These are phyloP conservation scores for Epicampocera succincta DNA, from an alignment of 2,888 invertebrate genomes.

Conservation along the genomic window DNA sequence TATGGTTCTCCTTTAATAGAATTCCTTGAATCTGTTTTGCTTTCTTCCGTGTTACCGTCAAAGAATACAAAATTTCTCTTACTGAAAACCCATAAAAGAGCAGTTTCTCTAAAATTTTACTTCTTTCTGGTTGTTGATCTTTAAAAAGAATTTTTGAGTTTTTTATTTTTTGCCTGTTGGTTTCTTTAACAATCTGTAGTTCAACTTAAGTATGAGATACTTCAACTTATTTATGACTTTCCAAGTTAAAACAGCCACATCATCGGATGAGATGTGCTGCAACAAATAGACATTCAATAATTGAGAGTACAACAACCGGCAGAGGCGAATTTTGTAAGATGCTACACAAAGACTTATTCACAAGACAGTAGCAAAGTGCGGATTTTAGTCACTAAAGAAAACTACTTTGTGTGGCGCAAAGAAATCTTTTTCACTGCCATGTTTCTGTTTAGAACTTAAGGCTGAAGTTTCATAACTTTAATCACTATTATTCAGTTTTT, in stretches of 20 bases:
- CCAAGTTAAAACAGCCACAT: conserved; percentile 52
- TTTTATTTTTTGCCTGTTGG: background rate
- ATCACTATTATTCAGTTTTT: too few species aligned
- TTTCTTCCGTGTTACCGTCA: conserved; percentile 9
- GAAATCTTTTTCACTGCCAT: too few species aligned
- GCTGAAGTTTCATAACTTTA: too few species aligned
- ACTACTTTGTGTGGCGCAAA: too few species aligned
- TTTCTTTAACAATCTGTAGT: conserved; percentile 52
- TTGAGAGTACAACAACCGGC: background rate
- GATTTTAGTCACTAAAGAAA: too few species aligned
- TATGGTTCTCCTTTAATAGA: background rate
- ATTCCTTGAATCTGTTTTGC: conserved; percentile 19
- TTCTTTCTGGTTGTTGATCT: conserved; percentile 35
- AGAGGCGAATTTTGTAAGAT: background rate
- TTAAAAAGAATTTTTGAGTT: conserved; percentile 18
- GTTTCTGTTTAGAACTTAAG: too few species aligned
- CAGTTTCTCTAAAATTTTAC: conserved; percentile 26
- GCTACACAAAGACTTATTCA: background rate
- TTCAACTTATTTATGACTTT: conserved; percentile 68
- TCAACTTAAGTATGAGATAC: conserved; percentile 55
- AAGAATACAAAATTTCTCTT: conserved; percentile 21
- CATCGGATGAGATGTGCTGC: conserved; percentile 55
- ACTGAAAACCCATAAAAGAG: conserved; percentile 22
- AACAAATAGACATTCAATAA: conserved; percentile 23
- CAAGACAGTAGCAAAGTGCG: too few species aligned